Evolutionary conservation across 2,113 vertebrate genomes (phyloP).

Genomic region (Callipepla squamata): DNA sequence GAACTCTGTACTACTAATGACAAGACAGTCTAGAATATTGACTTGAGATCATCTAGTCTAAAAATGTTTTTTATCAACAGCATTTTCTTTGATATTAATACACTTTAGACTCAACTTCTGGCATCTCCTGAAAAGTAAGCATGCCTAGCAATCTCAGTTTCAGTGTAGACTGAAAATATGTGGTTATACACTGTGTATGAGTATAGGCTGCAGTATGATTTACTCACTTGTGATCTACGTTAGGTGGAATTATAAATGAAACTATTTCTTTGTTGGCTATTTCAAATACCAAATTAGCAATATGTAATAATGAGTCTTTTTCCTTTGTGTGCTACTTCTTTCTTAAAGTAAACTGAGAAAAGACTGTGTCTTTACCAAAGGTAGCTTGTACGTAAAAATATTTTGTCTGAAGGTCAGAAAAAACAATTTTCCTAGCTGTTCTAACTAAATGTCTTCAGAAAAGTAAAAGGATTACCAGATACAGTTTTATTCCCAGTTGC

Average conservation of each 20-base stretch:
- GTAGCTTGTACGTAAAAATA: accelerated
- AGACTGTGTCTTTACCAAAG: background rate
- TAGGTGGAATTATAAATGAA: background rate
- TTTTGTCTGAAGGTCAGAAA: background rate
- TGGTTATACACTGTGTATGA: too few species aligned
- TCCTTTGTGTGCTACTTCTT: background rate
- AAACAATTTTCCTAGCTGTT: background rate
- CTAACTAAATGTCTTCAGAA: background rate
- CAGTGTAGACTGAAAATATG: background rate
- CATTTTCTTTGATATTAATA: background rate
- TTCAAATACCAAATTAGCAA: background rate
- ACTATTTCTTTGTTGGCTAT: background rate
- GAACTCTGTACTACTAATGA: background rate
- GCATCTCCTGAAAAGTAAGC: background rate
- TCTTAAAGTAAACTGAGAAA: background rate
- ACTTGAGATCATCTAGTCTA: background rate
- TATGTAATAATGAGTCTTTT: background rate
- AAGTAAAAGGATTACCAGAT: background rate
- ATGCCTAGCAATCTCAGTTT: background rate
- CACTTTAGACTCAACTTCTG: constrained; percentile 10
- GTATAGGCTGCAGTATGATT: background rate
- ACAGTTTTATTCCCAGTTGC: background rate
- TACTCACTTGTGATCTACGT: background rate
- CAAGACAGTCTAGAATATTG: background rate
- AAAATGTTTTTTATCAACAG: background rate